A percentile compares a stretch with the other conserved stretches of the same genome.
Conservation (phyloP, 1,140 invertebrate species). For the Ladona fulva region DNA sequence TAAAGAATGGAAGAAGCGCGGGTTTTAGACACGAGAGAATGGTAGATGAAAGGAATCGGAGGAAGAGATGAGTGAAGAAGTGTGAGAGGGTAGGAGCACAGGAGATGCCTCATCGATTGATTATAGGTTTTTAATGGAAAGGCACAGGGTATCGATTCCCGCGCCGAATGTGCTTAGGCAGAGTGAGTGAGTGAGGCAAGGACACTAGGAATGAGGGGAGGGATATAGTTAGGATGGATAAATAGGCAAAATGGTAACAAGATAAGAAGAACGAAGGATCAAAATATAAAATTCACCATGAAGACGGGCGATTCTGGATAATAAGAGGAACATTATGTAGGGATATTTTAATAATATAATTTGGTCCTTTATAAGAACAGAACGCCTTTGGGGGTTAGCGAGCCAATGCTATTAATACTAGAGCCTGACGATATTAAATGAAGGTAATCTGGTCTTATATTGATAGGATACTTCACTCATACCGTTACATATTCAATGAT, state of each 20-base stretch:
- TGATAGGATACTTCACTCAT: too few relatives aligned
- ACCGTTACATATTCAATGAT: too few relatives aligned
- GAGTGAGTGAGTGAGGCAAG: not conserved
- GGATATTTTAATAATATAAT: too few relatives aligned
- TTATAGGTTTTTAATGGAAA: conserved; percentile 3
- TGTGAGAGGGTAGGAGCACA: not conserved
- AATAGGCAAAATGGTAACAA: not conserved
- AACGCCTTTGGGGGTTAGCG: too few relatives aligned
- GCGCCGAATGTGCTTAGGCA: not conserved
- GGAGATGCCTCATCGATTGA: not conserved
- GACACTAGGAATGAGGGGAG: not conserved
- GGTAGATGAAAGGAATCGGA: not conserved
- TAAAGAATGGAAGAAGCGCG: not conserved
- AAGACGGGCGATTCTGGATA: too few relatives aligned
- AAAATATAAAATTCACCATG: too few relatives aligned
- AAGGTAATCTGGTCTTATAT: too few relatives aligned
- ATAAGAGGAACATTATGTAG: too few relatives aligned
- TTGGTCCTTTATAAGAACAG: too few relatives aligned
- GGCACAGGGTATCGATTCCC: not conserved
- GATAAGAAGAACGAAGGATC: not conserved
- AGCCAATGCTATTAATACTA: too few relatives aligned
- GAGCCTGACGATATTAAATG: too few relatives aligned
- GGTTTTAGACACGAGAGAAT: not conserved
- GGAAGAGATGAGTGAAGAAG: not conserved
- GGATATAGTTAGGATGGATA: not conserved